Percentiles rank a stretch among this genome's conserved stretches.
These are phyloP conservation scores for Elephas maximus DNA, from an alignment of 2,113 vertebrate genomes.

Conservation along the genomic window DNA sequence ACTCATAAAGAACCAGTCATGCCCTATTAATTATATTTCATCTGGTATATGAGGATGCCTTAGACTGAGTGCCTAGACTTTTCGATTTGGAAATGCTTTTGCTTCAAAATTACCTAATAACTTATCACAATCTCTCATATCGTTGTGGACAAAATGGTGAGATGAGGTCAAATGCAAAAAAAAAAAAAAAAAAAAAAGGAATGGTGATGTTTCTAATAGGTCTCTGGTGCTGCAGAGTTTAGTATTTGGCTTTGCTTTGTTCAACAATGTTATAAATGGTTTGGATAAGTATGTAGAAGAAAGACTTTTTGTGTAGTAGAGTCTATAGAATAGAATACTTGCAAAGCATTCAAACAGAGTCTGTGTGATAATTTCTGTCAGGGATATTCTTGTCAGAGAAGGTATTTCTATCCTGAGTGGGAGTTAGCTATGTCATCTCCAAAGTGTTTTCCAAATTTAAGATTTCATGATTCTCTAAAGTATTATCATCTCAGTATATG, in stretches of 20 bases:
- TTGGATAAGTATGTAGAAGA: slow-evolving; percentile 37
- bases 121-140: not conserved
- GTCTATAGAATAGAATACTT: slow-evolving; percentile 54
- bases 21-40: slow-evolving; percentile 32
- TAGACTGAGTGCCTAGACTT: not conserved
- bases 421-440: slow-evolving; percentile 66
- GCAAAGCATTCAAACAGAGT: slow-evolving; percentile 51
- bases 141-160: slow-evolving; percentile 18
- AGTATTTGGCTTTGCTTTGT: slow-evolving; percentile 35
- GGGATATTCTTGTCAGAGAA: slow-evolving; percentile 72
- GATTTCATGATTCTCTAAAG: slow-evolving; percentile 69
- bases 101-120: not conserved
- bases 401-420: slow-evolving; percentile 77
- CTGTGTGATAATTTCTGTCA: slow-evolving; percentile 74
- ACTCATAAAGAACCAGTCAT: slow-evolving; percentile 5
- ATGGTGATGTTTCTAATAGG: not conserved
- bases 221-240: not conserved
- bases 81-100: slow-evolving; percentile 5
- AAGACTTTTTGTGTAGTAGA: slow-evolving; percentile 34
- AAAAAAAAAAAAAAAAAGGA: not conserved
- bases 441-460: slow-evolving; percentile 78
- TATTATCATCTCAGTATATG: slow-evolving; percentile 59
- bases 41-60: not conserved
- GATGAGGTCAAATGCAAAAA: not conserved
- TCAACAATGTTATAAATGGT: slow-evolving; percentile 39